These are phyloP conservation scores for Nephrotoma appendiculata DNA, from an alignment of 2,888 invertebrate species.

Conservation along the genomic window DNA sequence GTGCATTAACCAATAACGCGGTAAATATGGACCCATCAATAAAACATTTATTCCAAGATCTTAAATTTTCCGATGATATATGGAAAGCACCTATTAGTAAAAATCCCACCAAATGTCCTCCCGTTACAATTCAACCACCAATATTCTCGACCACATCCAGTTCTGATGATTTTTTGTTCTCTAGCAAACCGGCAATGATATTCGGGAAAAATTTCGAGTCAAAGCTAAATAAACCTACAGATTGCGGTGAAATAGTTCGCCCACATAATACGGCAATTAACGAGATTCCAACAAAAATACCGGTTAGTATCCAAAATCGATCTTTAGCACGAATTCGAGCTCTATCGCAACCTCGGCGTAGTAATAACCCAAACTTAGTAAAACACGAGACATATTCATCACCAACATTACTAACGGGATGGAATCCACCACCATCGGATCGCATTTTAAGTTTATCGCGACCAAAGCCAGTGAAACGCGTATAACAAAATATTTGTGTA, in stretches of 20 bases:
- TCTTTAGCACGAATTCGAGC: neutral
- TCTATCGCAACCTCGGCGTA: neutral
- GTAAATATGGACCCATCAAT: neutral
- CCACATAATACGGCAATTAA: neutral
- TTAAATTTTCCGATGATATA: neutral
- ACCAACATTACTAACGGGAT: neutral
- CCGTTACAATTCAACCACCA: neutral
- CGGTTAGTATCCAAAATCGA: neutral
- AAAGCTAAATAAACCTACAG: neutral
- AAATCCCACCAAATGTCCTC: neutral
- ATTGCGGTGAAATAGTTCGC: neutral
- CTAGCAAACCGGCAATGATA: neutral
- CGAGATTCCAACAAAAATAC: neutral
- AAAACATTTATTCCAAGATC: neutral
- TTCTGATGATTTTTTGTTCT: neutral
- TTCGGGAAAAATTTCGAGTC: neutral
- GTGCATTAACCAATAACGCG: neutral
- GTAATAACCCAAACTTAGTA: neutral
- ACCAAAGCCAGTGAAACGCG: neutral
- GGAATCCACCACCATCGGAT: neutral
- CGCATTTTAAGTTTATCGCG: neutral
- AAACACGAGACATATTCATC: neutral
- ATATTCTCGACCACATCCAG: neutral
- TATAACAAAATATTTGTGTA: neutral
- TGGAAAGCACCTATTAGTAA: neutral